Evolutionary conservation across 2,113 vertebrate species (phyloP).

Genomic region (Accipiter virgatus): DNA sequence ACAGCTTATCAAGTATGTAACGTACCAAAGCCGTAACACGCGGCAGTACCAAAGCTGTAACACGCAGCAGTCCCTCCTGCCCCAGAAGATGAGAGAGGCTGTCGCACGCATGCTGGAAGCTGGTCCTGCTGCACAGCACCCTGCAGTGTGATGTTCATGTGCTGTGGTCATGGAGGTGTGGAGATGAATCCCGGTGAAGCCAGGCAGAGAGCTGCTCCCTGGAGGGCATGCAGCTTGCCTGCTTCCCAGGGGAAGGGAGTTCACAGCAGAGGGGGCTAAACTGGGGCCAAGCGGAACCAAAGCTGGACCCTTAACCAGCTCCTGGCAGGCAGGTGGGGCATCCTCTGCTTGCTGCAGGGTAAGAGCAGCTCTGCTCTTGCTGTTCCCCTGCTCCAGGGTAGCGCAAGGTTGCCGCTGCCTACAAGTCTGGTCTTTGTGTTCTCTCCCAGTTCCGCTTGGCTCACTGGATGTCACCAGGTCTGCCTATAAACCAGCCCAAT

Average conservation of each 20-base stretch:
- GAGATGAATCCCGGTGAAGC: neutral
- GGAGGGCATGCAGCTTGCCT: neutral
- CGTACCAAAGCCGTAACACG: neutral
- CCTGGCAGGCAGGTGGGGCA: neutral
- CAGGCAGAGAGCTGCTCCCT: neutral
- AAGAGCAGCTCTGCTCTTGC: neutral
- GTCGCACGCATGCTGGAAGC: neutral
- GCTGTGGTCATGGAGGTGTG: neutral
- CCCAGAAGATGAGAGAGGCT: neutral
- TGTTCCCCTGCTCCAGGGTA: neutral
- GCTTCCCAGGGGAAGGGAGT: neutral
- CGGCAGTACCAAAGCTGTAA: neutral
- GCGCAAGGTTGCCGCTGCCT: neutral
- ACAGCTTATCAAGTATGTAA: neutral
- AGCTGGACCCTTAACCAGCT: neutral
- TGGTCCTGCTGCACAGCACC: neutral
- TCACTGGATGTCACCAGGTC: neutral
- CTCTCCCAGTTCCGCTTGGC: neutral
- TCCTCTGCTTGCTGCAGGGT: neutral
- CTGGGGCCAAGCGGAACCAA: neutral
- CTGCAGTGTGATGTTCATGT: rapidly evolving
- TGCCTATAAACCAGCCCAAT: neutral
- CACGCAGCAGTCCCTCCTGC: neutral
- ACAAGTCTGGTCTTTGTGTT: neutral
- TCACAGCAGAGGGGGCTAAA: neutral